Base-by-base conservation (phyloP, 2,888 invertebrate genomes). In the Rhaphigaster nebulosa region DNA sequence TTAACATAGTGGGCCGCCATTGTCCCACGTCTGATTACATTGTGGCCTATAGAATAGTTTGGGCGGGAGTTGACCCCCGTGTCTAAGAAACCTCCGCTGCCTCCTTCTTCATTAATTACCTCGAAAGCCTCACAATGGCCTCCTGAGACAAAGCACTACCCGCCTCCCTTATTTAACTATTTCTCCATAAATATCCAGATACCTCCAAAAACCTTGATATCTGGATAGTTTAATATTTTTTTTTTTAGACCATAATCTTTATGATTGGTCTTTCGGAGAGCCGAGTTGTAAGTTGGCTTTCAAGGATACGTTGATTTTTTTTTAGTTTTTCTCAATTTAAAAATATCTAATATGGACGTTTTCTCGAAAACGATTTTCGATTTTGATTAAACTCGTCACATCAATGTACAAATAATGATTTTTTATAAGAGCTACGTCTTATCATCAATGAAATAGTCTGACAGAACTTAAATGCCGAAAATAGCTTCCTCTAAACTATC, bases 61-160 rank as follows among this genome's bases (percentile, higher is more conserved):
- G 65, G 45, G 20, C 60, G 45, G 45, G 89, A 65, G 89, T 88
- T 88, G 88, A 88, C 88, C 88, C 88, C 88, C 50, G 18, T 38
- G 50, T 65, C 89, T 89, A 89, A 89, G 89, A 89, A 89, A 89
- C 89, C 89, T 54, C 76, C 76, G n/a, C n/a, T 29, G 89, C 65
- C 89, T 89, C 88, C 88, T 89, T 89, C 89, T 89, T 89, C 89
- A 89, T 89, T 76, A 89, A 89, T 89, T 89, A 89, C 80, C 65
- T 50, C 80, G 89, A 65, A 88, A 29, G 65, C 60, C 88, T 88
- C 60, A 65, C 89, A 65, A 89, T 56, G 89, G 65, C 65, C 45
- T 26, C 12, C 45, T n/a, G 41, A 60, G 50, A 89, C 70, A 88
- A 89, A 45, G 54, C 89, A 41, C 89, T 80, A 41, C 45, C 89